Evolutionary conservation across 2,113 vertebrate genomes (phyloP).

Genomic region (Trogon surrucura): DNA sequence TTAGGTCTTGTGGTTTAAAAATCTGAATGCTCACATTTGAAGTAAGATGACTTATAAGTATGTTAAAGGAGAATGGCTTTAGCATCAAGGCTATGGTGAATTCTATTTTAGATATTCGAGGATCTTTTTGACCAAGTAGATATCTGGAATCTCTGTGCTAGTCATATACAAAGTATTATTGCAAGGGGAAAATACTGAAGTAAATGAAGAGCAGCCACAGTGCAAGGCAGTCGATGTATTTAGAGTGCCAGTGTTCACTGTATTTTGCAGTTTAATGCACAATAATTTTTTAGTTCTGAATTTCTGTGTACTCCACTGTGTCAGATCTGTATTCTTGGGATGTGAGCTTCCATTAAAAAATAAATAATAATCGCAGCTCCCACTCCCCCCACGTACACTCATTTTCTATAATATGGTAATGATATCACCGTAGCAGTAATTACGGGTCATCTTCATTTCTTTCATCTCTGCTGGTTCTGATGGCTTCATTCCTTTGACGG

Average conservation of each 20-base stretch:
- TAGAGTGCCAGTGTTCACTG: conserved; percentile 23
- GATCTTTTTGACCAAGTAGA: conserved; percentile 7
- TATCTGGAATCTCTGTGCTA: conserved; percentile 58
- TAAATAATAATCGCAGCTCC: conserved; percentile 77
- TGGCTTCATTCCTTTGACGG: conserved; percentile 87
- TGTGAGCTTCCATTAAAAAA: conserved; percentile 78
- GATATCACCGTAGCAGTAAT: conserved; percentile 83
- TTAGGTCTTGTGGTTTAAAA: conserved; percentile 35
- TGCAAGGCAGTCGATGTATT: conserved; percentile 25
- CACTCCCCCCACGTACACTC: conserved; percentile 61
- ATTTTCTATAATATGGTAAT: conserved; percentile 85
- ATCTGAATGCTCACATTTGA: not conserved
- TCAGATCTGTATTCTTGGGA: conserved; percentile 76
- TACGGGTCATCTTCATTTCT: conserved; percentile 91
- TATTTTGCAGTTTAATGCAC: conserved; percentile 63
- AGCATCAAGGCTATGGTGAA: conserved; percentile 31
- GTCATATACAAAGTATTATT: conserved; percentile 43
- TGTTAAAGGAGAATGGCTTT: conserved; percentile 48
- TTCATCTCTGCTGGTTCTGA: conserved; percentile 87
- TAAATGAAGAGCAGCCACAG: conserved; percentile 47
- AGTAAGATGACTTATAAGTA: conserved; percentile 30
- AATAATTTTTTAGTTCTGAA: conserved; percentile 61
- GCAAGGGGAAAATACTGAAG: conserved; percentile 27
- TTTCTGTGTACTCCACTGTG: conserved; percentile 58
- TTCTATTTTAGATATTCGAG: conserved; percentile 12